These are phyloP conservation scores for Tetranychus piercei DNA, from an alignment of 2,888 invertebrate genomes.

Conservation along the genomic window DNA sequence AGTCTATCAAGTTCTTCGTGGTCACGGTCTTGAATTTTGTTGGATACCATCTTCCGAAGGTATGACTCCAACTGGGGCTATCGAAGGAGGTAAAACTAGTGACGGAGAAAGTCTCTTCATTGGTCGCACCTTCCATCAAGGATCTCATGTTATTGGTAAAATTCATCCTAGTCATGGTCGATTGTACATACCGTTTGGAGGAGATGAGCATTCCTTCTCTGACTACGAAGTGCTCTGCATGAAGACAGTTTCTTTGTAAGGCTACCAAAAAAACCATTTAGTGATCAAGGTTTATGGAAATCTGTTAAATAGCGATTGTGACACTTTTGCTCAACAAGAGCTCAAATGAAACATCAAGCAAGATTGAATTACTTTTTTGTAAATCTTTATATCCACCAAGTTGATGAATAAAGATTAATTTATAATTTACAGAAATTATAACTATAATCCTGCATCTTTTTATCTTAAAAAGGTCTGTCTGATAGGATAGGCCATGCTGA, in stretches of 20 bases:
- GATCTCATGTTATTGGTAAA: constrained; percentile 10
- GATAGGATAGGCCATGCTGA: too few species aligned
- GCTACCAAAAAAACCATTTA: too few species aligned
- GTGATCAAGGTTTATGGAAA: too few species aligned
- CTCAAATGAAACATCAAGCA: too few species aligned
- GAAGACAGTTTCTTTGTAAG: neutral
- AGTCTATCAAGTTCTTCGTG: constrained; percentile 22
- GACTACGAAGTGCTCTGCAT: constrained; percentile 8
- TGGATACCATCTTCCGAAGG: constrained; percentile 1
- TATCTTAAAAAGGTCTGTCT: too few species aligned
- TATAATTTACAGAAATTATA: too few species aligned
- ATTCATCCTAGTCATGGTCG: constrained; percentile 8
- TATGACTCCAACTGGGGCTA: constrained; percentile 11
- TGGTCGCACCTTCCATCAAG: constrained; percentile 1
- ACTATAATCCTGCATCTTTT: too few species aligned
- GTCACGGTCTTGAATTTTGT: neutral
- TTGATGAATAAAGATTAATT: too few species aligned
- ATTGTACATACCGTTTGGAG: constrained; percentile 11
- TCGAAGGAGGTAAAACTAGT: neutral
- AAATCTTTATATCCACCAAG: too few species aligned
- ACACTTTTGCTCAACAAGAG: too few species aligned
- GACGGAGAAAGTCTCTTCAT: constrained; percentile 9
- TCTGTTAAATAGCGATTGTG: too few species aligned
- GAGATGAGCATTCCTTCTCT: constrained; percentile 3
- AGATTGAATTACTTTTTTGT: too few species aligned